Evolutionary conservation across 2,797 vertebrate species (phyloP).

Genomic region (Microcaecilia unicolor): DNA sequence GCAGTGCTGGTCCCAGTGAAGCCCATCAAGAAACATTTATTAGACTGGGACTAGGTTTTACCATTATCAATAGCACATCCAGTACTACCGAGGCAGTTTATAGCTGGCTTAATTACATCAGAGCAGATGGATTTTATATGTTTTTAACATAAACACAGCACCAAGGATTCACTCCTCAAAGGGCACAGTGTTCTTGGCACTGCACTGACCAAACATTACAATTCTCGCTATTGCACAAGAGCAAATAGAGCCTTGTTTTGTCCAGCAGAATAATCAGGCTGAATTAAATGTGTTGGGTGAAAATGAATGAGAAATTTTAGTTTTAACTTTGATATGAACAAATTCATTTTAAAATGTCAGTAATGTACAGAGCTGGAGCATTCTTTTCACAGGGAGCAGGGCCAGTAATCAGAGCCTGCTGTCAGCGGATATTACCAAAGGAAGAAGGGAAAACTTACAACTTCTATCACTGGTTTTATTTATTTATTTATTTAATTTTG

Average conservation of each 20-base stretch:
- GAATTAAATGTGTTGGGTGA: constrained; percentile 44
- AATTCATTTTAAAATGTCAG: too few species aligned
- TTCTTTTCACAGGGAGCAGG: too few species aligned
- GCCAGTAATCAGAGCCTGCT: too few species aligned
- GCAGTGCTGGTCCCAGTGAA: background rate
- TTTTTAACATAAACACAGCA: constrained; percentile 27
- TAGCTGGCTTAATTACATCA: background rate
- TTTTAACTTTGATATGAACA: constrained; percentile 28
- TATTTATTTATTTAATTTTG: too few species aligned
- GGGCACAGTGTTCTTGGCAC: constrained; percentile 25
- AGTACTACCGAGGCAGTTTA: constrained; percentile 1
- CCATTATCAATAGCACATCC: background rate
- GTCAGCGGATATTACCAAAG: too few species aligned
- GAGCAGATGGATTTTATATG: constrained; percentile 13
- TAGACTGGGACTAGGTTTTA: too few species aligned
- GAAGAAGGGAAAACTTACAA: too few species aligned
- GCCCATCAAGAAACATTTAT: background rate
- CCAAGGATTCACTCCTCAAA: constrained; percentile 28
- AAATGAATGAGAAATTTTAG: constrained; percentile 34
- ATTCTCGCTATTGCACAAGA: constrained; percentile 33
- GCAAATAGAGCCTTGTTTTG: constrained; percentile 42
- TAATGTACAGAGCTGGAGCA: constrained; percentile 9
- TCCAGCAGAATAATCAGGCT: constrained; percentile 36
- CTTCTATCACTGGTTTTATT: too few species aligned
- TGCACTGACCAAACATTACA: constrained; percentile 24